A percentile compares a stretch with the other conserved stretches of the same genome.
phyloP scores from a whole-genome alignment of 2,797 vertebrate species.

The Coreius guichenoti region DNA sequence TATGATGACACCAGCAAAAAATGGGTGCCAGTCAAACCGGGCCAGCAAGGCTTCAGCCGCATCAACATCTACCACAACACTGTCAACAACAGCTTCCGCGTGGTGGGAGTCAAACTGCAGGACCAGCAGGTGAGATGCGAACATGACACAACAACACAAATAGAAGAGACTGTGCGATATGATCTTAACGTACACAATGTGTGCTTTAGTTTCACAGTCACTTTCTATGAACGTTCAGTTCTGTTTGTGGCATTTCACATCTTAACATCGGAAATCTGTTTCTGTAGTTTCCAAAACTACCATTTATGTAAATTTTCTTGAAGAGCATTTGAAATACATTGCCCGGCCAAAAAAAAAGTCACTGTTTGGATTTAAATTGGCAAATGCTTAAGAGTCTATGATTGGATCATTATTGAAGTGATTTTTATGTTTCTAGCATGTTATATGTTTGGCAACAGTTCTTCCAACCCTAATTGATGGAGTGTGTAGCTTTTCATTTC shows the following conservation, averaged over 20 bases:
- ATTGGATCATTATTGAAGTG: too few species aligned
- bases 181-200: background rate
- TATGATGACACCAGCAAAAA: slow-evolving; percentile 99
- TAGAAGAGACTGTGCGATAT: background rate
- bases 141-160: background rate
- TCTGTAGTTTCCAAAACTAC: slow-evolving; percentile 10
- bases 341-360: too few species aligned
- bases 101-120: slow-evolving; percentile 98
- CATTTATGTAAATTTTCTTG: background rate
- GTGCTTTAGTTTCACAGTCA: background rate
- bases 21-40: slow-evolving; percentile 98
- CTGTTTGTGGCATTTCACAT: background rate
- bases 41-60: slow-evolving; percentile 98
- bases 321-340: background rate
- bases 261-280: background rate
- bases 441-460: too few species aligned
- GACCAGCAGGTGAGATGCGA: slow-evolving; percentile 92
- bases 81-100: slow-evolving; percentile 88
- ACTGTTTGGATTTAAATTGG: too few species aligned
- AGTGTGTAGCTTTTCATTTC: too few species aligned
- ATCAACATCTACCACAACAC: slow-evolving; percentile 99
- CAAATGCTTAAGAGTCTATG: too few species aligned
- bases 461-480: too few species aligned
- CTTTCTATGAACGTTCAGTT: background rate
- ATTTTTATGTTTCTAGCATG: too few species aligned